Base-by-base conservation (phyloP, 2,113 vertebrate genomes). In the Bostrychus sinensis region DNA sequence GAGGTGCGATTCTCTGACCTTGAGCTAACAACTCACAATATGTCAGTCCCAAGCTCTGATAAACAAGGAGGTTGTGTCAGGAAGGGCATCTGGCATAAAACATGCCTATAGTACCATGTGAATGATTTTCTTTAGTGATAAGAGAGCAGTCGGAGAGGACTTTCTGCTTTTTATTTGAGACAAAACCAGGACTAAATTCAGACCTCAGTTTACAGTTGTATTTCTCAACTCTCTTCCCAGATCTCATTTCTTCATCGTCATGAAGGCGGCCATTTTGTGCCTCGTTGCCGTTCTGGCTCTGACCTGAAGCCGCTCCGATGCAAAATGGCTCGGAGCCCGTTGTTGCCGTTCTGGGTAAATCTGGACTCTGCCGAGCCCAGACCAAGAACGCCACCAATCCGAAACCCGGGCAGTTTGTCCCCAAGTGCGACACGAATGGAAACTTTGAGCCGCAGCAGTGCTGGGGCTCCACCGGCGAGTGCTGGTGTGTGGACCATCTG, bases 401-500 rank as follows among this genome's bases (percentile, higher is more conserved):
- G 0, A 3, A 9, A 0, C 0, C 0, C 1, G 74, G 71, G 0
- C 3, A 1, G 0, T 79, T 37, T 25, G 11, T 75, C 36, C 84
- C 75, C 0, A 16, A 45, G 65, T 80, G 84, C 8, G 76, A 75
- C 26, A 0, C 0, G 0, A 0, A 45, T 0, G 78, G 84, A 4
- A 62, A 84, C n/a, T 84, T 72, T 64, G 22, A 58, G 0, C 67
- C 70, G 0, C 20, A 11, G 41, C 46, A 50, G 25, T 86, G 81
- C 56, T 80, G 0, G 0, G 2, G 0, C 0, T 64, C 67, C 0
- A 60, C 58, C 0, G 73, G 67, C 0, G 51, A 16, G 63, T 84
- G 78, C 73, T 86, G 81, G 76, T 71, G 62, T 1, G 84, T 86
- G 3, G 0, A 72, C 32, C 1, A 37, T 20, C 1, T 14, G 17